Evolutionary conservation across 2,797 vertebrate genomes (phyloP).

Genomic region (Babyrousa celebensis): DNA sequence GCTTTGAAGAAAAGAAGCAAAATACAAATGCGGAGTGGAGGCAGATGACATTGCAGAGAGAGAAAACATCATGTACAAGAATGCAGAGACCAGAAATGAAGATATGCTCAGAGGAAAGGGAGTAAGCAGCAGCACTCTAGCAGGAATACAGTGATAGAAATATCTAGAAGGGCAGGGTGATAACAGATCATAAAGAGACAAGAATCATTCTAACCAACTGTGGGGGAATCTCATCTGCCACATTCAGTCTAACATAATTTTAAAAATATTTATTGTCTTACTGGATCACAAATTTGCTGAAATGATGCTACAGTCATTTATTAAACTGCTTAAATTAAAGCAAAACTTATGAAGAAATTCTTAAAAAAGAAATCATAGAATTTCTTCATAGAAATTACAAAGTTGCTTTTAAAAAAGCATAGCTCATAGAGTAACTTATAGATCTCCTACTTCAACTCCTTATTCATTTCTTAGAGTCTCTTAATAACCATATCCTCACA

Average conservation of each 20-base stretch:
- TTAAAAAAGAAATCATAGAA: background rate
- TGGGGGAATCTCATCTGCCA: background rate
- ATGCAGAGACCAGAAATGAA: constrained; percentile 20
- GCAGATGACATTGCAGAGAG: background rate
- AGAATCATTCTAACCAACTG: constrained; percentile 4
- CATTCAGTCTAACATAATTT: background rate
- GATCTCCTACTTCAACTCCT: constrained; percentile 2
- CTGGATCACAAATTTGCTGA: constrained; percentile 33
- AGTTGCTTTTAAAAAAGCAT: constrained; percentile 64
- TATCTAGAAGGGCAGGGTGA: background rate
- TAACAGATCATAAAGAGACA: background rate
- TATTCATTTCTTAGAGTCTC: constrained; percentile 35
- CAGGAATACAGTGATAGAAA: background rate
- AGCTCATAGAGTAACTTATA: constrained; percentile 12
- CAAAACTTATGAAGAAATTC: background rate
- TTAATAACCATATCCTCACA: constrained; percentile 42
- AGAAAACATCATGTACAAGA: background rate
- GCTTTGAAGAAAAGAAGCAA: constrained; percentile 44
- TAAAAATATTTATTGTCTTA: constrained; percentile 17
- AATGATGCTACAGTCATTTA: constrained; percentile 47
- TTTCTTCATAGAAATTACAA: background rate
- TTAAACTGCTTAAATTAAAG: constrained; percentile 55
- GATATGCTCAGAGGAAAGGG: background rate
- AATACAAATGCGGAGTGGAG: background rate
- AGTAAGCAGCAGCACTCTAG: background rate